phyloP scores from a whole-genome alignment of 2,113 vertebrate species.

The Apus apus region DNA sequence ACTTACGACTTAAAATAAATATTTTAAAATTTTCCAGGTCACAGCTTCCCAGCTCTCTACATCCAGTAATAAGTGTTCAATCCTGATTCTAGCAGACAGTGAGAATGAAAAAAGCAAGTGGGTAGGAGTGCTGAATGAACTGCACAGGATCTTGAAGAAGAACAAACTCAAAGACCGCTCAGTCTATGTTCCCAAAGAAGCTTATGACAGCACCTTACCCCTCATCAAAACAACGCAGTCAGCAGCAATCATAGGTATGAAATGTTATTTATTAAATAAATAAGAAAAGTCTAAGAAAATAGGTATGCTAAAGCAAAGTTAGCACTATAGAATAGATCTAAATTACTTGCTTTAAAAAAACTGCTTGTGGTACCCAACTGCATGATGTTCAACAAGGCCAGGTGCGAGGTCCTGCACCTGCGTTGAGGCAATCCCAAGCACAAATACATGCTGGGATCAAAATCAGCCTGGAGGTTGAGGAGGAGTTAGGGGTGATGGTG shows the following conservation, averaged over 20 bases:
- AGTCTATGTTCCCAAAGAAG: conserved; percentile 96
- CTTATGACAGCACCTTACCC: conserved; percentile 95
- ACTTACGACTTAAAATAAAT: background rate
- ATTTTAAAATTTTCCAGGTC: conserved; percentile 79
- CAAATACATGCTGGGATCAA: too few relatives aligned
- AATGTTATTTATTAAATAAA: conserved; percentile 36
- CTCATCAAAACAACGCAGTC: conserved; percentile 98
- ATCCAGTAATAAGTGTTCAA: conserved; percentile 89
- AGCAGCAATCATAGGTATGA: conserved; percentile 90
- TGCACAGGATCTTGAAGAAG: conserved; percentile 96
- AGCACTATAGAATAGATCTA: background rate
- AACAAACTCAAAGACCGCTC: conserved; percentile 97
- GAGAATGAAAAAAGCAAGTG: conserved; percentile 95
- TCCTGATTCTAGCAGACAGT: conserved; percentile 93
- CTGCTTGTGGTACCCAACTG: background rate
- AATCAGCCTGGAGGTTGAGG: too few relatives aligned
- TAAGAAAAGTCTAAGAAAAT: background rate
- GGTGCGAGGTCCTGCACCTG: too few relatives aligned
- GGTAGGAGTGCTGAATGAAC: conserved; percentile 92
- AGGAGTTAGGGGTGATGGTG: too few relatives aligned
- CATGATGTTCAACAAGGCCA: too few relatives aligned
- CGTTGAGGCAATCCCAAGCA: too few relatives aligned
- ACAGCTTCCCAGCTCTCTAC: conserved; percentile 93
- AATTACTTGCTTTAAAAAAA: background rate
- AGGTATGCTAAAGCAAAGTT: background rate